phyloP scores from a whole-genome alignment of 1,140 invertebrate genomes.

The Rhynchophorus ferrugineus region DNA sequence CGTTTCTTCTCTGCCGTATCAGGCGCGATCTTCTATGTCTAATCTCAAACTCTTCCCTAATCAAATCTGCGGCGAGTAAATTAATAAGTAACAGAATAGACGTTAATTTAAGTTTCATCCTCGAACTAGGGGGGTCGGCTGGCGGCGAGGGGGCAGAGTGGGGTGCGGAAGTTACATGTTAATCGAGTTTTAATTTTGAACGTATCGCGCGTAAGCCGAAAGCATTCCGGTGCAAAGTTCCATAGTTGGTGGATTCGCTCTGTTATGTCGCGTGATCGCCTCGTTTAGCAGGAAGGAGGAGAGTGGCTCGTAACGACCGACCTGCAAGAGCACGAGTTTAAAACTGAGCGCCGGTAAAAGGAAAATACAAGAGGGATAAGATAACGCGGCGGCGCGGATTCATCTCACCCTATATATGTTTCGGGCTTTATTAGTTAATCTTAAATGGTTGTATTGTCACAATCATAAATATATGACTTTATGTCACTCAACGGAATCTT shows the following conservation, averaged over 20 bases:
- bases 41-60: constrained; percentile 21
- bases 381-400: constrained; percentile 30
- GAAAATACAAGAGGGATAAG: constrained; percentile 32
- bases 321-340: constrained; percentile 19
- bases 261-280: constrained; percentile 18
- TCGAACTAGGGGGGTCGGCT: constrained; percentile 5
- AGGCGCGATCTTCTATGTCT: constrained; percentile 30
- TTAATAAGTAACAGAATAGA: constrained; percentile 19
- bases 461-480: too few species aligned
- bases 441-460: background rate
- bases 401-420: constrained; percentile 11
- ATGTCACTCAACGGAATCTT: too few species aligned
- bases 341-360: constrained; percentile 25
- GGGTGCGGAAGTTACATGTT: constrained; percentile 8
- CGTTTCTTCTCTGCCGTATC: constrained; percentile 27
- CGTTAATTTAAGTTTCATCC: constrained; percentile 14
- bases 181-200: constrained; percentile 9
- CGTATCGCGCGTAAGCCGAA: constrained; percentile 6
- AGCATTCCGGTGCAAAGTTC: constrained; percentile 19
- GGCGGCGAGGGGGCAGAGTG: too few species aligned
- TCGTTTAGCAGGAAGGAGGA: constrained; percentile 5
- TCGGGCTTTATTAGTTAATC: constrained; percentile 1
- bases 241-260: constrained; percentile 16
- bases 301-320: constrained; percentile 14
- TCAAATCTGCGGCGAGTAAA: constrained; percentile 19